Conservation (phyloP, 2,113 vertebrate species). For the Nycticryphes semicollaris region DNA sequence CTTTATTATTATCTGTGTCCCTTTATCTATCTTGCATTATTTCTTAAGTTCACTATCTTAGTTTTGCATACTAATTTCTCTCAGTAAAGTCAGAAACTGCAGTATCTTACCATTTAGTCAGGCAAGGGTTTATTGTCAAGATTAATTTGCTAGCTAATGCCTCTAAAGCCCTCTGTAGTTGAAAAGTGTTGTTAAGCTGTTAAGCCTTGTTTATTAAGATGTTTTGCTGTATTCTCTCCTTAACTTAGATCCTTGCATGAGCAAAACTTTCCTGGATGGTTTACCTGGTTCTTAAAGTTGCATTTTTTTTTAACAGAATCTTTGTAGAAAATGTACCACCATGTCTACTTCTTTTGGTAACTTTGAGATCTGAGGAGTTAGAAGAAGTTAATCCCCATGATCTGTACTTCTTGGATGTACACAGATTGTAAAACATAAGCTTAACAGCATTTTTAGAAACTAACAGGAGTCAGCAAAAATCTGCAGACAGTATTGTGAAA, state of each 20-base stretch:
- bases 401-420: not conserved
- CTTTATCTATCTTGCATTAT: not conserved
- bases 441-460: conserved; percentile 54
- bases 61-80: not conserved
- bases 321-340: not conserved
- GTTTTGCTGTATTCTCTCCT: not conserved
- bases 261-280: not conserved
- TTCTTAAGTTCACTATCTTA: not conserved
- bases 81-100: not conserved
- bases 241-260: not conserved
- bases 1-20: not conserved
- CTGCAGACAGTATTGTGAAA: not conserved
- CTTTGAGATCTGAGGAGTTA: not conserved
- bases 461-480: conserved; percentile 57
- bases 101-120: not conserved
- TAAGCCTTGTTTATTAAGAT: conserved; percentile 13
- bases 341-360: not conserved
- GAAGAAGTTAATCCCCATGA: not conserved
- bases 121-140: not conserved
- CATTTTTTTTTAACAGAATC: not conserved
- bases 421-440: conserved; percentile 58
- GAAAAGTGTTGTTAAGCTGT: not conserved
- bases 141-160: conserved; percentile 28
- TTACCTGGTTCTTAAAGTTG: not conserved
- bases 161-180: not conserved